A percentile compares a stretch with the other conserved stretches of the same genome.
These are phyloP conservation scores for Gavialis gangeticus DNA, from an alignment of 2,113 vertebrate genomes.

Conservation along the genomic window DNA sequence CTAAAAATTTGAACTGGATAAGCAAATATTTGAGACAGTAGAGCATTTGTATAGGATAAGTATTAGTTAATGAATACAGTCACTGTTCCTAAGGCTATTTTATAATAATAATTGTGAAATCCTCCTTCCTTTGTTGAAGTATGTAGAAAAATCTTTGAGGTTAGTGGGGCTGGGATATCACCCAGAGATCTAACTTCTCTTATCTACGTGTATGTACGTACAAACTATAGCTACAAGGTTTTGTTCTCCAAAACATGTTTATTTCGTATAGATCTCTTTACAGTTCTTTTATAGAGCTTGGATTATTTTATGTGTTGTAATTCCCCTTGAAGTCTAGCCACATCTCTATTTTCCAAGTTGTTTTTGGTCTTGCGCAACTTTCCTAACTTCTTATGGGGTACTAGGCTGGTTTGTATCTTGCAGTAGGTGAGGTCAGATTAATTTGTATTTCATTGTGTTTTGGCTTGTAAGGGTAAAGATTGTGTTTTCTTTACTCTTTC, in stretches of 20 bases:
- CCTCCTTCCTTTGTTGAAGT: not conserved
- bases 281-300: not conserved
- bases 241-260: not conserved
- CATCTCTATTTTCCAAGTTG: not conserved
- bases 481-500: not conserved
- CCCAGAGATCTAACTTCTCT: not conserved
- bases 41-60: not conserved
- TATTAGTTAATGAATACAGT: not conserved
- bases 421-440: not conserved
- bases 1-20: constrained; percentile 1
- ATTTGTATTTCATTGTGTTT: not conserved
- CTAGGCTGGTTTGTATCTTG: not conserved
- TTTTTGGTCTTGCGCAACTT: not conserved
- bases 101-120: not conserved
- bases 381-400: not conserved
- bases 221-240: not conserved
- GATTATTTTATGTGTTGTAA: not conserved
- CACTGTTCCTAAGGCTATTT: not conserved
- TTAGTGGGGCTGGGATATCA: not conserved
- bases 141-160: not conserved
- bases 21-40: constrained; percentile 27
- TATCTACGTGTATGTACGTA: not conserved
- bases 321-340: not conserved
- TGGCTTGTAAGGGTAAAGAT: not conserved
- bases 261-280: not conserved